phyloP scores from a whole-genome alignment of 2,797 vertebrate genomes.

The Pogoniulus pusillus region DNA sequence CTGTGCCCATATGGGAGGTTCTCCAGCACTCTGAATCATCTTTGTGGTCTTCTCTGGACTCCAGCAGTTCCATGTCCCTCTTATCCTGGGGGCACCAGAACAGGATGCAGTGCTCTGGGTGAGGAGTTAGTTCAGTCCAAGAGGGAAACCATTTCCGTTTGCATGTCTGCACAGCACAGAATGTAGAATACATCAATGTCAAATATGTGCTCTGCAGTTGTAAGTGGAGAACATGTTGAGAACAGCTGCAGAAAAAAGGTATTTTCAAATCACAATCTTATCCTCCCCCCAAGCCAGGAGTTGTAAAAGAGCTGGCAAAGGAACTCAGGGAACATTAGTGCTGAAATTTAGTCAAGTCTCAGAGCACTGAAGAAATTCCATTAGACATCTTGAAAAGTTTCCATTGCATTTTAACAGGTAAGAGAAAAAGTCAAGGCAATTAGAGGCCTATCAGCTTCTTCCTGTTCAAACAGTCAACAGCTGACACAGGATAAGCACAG shows the following conservation, averaged over 20 bases:
- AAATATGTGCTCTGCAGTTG: neutral
- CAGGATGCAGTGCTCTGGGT: no score
- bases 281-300: neutral
- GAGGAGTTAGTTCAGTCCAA: neutral
- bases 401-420: neutral
- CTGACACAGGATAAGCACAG: neutral
- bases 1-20: no score
- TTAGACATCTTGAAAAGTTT: neutral
- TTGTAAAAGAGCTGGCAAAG: conserved; percentile 11
- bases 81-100: no score
- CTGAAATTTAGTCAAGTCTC: neutral
- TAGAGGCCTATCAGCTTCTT: neutral
- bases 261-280: neutral
- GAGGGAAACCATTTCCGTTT: neutral
- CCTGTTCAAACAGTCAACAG: neutral
- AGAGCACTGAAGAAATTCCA: neutral
- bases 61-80: no score
- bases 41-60: no score
- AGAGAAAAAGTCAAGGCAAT: neutral
- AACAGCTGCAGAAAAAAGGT: neutral
- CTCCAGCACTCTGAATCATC: no score
- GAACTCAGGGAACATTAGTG: neutral
- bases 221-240: neutral
- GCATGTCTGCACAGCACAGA: neutral
- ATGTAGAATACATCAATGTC: neutral